Conservation (phyloP, 2,888 invertebrate species). For the Muschampia plurimacula region DNA sequence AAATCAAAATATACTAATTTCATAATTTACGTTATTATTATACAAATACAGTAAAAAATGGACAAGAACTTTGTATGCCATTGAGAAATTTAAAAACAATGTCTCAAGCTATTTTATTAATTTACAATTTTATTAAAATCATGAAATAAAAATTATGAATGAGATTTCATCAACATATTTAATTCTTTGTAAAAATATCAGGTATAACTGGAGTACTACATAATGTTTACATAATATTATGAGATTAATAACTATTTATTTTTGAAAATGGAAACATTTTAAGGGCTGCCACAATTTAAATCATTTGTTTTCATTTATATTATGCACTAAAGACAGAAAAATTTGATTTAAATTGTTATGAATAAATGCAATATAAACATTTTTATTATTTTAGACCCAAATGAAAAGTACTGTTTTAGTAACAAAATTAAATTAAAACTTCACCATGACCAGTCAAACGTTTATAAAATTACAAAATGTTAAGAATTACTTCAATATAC, state of each 20-base stretch:
- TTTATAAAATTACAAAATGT: not conserved
- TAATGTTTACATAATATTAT: slow-evolving; percentile 7
- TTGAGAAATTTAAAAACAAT: slow-evolving; percentile 68
- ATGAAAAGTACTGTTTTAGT: not conserved
- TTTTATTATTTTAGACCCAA: not conserved
- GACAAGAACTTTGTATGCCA: slow-evolving; percentile 61
- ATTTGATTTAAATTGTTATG: not conserved
- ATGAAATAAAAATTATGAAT: slow-evolving; percentile 58
- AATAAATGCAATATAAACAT: slow-evolving; percentile 25
- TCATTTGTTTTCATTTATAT: not conserved
- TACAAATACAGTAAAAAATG: slow-evolving; percentile 69
- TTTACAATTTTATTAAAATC: slow-evolving; percentile 56
- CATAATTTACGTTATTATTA: slow-evolving; percentile 49
- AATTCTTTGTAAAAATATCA: slow-evolving; percentile 4
- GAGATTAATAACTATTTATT: slow-evolving; percentile 3
- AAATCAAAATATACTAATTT: slow-evolving; percentile 46
- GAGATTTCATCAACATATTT: slow-evolving; percentile 35
- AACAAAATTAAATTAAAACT: not conserved
- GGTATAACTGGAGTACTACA: not conserved
- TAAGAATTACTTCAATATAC: not conserved
- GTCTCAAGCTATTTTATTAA: slow-evolving; percentile 69
- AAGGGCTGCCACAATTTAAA: slow-evolving; percentile 13
- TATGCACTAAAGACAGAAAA: not conserved
- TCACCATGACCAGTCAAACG: not conserved
- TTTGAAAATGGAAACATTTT: not conserved